Evolutionary conservation across 2,888 invertebrate genomes (phyloP).

Genomic region (Morpho helenor): DNA sequence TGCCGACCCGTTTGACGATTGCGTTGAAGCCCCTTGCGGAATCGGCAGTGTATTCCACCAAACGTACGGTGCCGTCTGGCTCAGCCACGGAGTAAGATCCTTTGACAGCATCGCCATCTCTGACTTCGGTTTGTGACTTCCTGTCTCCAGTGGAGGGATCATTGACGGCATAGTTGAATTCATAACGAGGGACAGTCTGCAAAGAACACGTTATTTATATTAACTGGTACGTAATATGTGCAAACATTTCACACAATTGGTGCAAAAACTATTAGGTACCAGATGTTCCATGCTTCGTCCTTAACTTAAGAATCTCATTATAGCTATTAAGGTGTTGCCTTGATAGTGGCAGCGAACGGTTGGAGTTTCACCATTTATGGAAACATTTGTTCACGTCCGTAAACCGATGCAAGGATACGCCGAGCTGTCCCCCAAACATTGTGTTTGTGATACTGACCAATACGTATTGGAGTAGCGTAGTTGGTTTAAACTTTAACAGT

Average conservation of each 20-base stretch:
- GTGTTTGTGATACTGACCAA: too few species aligned
- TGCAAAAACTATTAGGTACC: too few species aligned
- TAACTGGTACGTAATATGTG: neutral
- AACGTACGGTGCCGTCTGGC: constrained; percentile 65
- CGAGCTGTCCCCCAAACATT: too few species aligned
- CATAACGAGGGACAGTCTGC: constrained; percentile 64
- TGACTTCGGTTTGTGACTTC: constrained; percentile 64
- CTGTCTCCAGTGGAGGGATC: constrained; percentile 70
- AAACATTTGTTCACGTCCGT: too few species aligned
- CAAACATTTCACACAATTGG: too few species aligned
- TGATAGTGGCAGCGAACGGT: too few species aligned
- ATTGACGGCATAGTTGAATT: constrained; percentile 71
- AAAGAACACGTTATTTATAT: constrained; percentile 12
- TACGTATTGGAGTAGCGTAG: too few species aligned
- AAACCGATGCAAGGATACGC: too few species aligned
- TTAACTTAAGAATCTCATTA: too few species aligned
- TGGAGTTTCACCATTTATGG: too few species aligned
- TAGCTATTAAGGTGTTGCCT: too few species aligned
- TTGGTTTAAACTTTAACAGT: neutral
- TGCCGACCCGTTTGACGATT: constrained; percentile 62
- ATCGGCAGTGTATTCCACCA: constrained; percentile 68
- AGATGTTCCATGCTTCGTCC: too few species aligned
- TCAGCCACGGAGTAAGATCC: constrained; percentile 69
- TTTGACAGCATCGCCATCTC: constrained; percentile 65
- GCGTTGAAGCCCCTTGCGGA: constrained; percentile 66